These are phyloP conservation scores for Aurelia sp. DNA, from an alignment of 30 jellyfish, hydroid and myxozoan species.

Conservation along the genomic window DNA sequence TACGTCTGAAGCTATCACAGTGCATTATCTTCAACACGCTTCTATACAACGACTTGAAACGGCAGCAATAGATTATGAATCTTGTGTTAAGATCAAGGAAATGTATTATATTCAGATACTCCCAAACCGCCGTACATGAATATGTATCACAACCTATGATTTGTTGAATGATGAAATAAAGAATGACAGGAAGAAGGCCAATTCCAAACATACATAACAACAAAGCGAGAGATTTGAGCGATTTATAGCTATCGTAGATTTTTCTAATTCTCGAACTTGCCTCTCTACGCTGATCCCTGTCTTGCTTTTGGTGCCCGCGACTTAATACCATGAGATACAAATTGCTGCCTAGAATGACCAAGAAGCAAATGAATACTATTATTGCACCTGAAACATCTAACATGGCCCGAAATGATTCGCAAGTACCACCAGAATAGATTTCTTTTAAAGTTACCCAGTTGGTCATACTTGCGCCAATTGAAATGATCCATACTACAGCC, in stretches of 20 bases:
- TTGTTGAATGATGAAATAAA: conserved; percentile 15
- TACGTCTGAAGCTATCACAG: conserved; percentile 22
- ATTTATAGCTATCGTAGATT: conserved; percentile 56
- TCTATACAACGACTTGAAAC: conserved; percentile 54
- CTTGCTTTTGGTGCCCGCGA: conserved; percentile 36
- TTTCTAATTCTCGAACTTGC: conserved; percentile 20
- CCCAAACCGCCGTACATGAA: conserved; percentile 43
- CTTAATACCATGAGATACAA: conserved; percentile 54
- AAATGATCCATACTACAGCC: conserved; percentile 34
- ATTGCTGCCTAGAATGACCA: conserved; percentile 52
- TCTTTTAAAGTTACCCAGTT: conserved; percentile 31
- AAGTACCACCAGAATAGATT: not conserved
- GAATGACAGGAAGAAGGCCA: conserved; percentile 61
- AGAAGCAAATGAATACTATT: conserved; percentile 38
- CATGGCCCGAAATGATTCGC: conserved; percentile 39
- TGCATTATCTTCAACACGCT: conserved; percentile 25
- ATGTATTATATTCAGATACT: conserved; percentile 56
- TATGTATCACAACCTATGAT: conserved; percentile 26
- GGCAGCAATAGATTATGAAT: conserved; percentile 64
- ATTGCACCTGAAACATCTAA: conserved; percentile 21
- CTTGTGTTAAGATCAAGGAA: conserved; percentile 56
- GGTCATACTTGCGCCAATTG: conserved; percentile 22
- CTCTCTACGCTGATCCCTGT: conserved; percentile 49
- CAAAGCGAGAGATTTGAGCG: conserved; percentile 44
- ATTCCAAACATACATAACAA: conserved; percentile 67